Evolutionary conservation across 2,113 vertebrate genomes (phyloP), one percentile per base, ranked within the genome.

Genomic region (pig (Sus scrofa)): DNA sequence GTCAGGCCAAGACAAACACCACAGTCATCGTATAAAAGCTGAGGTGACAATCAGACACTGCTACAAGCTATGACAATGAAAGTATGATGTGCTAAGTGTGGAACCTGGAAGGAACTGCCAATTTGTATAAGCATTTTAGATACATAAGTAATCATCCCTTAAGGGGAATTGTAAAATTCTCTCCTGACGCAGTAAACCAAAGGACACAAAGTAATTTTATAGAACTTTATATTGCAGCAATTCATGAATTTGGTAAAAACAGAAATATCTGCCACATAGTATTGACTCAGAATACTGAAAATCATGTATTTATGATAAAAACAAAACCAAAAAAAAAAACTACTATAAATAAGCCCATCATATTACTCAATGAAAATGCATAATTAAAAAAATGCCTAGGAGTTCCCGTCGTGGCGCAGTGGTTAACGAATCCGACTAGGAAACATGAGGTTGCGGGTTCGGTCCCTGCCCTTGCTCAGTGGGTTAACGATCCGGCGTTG

Each of bases 241-340:
- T 56, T 68, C 68, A 78, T 56, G 20, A 86, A 79, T 71, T 37
- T 62, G 54, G 18, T 27, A 77, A 89, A 92, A 92, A 62, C 37
- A 83, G 67, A 86, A 90, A 62, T 27, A 75, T 58, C 3, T 84
- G 52, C 86, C 85, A 88, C 24, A 37, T 75, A 60, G 77, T 73
- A 75, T 1, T 79, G 86, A 91, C 16, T 68, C 60, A 88, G 65
- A 87, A 87, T 63, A 37, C 44, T 30, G 27, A 68, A 68, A 90
- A 58, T 52, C 63, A 87, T 63, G n/a, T 94, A 82, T 78, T 39
- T 74, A 89, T 56, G 89, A 73, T 16, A 96, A 75, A 75, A 95
- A 79, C 30, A 70, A 79, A 27, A 95, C 44, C 37, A 63, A 32
- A 30, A 56, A 90, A 30, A 44, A 86, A 73, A 39, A 39, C 22